A percentile compares a stretch with the other conserved stretches of the same genome.
phyloP scores from a whole-genome alignment of 2,888 invertebrate genomes.

The Scaptomyza reducta region DNA sequence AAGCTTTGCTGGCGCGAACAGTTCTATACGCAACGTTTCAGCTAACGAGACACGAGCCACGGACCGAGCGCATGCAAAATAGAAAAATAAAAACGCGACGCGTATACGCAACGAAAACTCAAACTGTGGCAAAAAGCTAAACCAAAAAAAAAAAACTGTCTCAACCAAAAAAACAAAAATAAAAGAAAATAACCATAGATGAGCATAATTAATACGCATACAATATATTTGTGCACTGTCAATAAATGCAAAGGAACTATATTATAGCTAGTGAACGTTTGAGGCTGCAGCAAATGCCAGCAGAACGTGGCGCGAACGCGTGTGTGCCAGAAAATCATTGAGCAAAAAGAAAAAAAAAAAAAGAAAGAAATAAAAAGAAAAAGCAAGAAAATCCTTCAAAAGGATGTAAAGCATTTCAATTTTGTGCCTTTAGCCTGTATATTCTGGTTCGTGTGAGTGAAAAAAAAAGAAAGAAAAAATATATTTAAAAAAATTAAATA shows the following conservation, averaged over 20 bases:
- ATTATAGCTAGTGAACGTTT: slow-evolving; percentile 1
- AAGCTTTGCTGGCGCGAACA: slow-evolving; percentile 79
- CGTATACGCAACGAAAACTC: slow-evolving; percentile 68
- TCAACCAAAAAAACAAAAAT: slow-evolving; percentile 12
- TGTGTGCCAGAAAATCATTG: slow-evolving; percentile 55
- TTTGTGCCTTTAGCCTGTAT: slow-evolving; percentile 64
- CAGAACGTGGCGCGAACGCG: slow-evolving; percentile 67
- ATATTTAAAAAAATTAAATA: slow-evolving; percentile 13
- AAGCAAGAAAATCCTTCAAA: slow-evolving; percentile 62
- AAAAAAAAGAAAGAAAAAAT: slow-evolving; percentile 9
- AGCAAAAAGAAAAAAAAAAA: slow-evolving; percentile 40
- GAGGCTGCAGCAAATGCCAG: slow-evolving; percentile 11
- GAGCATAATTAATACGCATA: slow-evolving; percentile 6
- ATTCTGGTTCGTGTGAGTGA: slow-evolving; percentile 31
- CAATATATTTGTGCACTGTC: slow-evolving; percentile 6
- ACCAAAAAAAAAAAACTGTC: slow-evolving; percentile 20
- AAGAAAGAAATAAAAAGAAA: slow-evolving; percentile 10
- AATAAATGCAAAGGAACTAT: slow-evolving; percentile 3
- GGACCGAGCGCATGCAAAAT: slow-evolving; percentile 42
- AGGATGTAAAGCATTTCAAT: slow-evolving; percentile 75
- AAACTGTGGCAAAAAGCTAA: slow-evolving; percentile 55
- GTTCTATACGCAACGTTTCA: slow-evolving; percentile 83
- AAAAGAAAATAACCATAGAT: not conserved
- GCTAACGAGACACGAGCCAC: slow-evolving; percentile 75
- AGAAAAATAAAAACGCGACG: slow-evolving; percentile 49